Evolutionary conservation across 2,113 vertebrate species (phyloP), one percentile per base, ranked within the genome.

Genomic region (Montifringilla adamsi): DNA sequence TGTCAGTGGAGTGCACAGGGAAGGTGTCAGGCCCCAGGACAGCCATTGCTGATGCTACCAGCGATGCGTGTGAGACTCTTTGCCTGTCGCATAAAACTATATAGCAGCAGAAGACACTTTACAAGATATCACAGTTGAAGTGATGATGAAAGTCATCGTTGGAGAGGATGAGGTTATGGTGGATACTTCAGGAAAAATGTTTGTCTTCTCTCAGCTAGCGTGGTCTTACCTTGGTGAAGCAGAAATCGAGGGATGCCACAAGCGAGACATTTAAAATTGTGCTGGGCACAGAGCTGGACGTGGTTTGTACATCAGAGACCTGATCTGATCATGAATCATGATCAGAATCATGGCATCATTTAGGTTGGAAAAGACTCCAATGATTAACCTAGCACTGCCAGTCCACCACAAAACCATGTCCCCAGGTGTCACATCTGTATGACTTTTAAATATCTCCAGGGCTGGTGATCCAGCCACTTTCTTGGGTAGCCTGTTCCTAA

Each of bases 211-310:
- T 69, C 55, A 62, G 20, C 49, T 60, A 31, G 28, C 27, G 24
- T 52, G 21, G 11, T 53, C 41, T 76, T 41, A 26, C 11, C 50
- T 1, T 41, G 62, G 49, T 59, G 49, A 53, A 56, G 27, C 21
- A 53, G 46, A n/a, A 30, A 46, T 15, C 0, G 8, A 56, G 31
- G 44, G 27, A 35, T 0, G 0, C 6, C 12, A 4, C 0, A 2
- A 74, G 13, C 19, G 62, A 37, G 30, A 17, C 15, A 11, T 33
- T 53, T 59, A 50, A 64, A 77, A 77, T 3, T 35, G 9, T 44
- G 30, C 53, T 67, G 58, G 64, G 24, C 20, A 15, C 14, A 44
- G 70, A 74, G 16, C 19, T 22, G 47, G 20, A 18, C 8, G 4
- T 63, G 37, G 15, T 47, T n/a, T 58, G 12, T 43, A 5, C 13